Percentiles rank a stretch among this genome's conserved stretches.
Evolutionary conservation across 1,140 invertebrate species (phyloP).

Genomic region (Mylabris phalerata): DNA sequence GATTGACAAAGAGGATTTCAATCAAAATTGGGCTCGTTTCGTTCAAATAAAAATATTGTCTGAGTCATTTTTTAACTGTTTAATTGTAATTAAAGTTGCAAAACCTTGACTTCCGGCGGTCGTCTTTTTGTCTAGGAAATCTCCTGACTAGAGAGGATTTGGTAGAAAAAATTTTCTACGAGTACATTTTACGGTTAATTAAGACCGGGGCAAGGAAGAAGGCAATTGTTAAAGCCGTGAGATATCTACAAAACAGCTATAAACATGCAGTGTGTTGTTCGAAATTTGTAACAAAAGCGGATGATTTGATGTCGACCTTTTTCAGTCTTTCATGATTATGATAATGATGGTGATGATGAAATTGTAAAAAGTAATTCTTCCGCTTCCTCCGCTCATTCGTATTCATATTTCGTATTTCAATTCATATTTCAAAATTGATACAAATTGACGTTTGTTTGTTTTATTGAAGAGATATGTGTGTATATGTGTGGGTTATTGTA

Average conservation of each 20-base stretch:
- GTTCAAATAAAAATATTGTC: not conserved
- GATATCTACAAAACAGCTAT: not conserved
- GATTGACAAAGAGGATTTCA: not conserved
- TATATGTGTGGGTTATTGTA: no score
- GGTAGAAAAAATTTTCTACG: conserved; percentile 1
- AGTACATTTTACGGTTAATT: conserved; percentile 19
- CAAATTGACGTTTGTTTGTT: not conserved
- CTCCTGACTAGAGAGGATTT: no score
- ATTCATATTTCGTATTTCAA: no score
- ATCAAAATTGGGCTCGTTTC: not conserved
- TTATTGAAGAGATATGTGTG: conserved; percentile 5
- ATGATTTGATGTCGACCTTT: not conserved
- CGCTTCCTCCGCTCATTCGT: no score
- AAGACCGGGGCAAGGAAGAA: conserved; percentile 17
- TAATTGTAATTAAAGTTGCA: conserved; percentile 14
- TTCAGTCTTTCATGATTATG: not conserved
- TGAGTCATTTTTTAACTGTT: no score
- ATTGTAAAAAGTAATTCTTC: no score
- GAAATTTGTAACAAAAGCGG: conserved; percentile 1
- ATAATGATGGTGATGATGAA: not conserved
- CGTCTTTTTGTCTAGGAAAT: no score
- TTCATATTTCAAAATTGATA: no score
- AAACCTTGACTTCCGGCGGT: conserved; percentile 14
- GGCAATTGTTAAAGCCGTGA: conserved; percentile 19
- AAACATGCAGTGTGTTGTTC: not conserved